Conservation (phyloP, 2,113 vertebrate genomes). For the Ancistrus triradiatus region DNA sequence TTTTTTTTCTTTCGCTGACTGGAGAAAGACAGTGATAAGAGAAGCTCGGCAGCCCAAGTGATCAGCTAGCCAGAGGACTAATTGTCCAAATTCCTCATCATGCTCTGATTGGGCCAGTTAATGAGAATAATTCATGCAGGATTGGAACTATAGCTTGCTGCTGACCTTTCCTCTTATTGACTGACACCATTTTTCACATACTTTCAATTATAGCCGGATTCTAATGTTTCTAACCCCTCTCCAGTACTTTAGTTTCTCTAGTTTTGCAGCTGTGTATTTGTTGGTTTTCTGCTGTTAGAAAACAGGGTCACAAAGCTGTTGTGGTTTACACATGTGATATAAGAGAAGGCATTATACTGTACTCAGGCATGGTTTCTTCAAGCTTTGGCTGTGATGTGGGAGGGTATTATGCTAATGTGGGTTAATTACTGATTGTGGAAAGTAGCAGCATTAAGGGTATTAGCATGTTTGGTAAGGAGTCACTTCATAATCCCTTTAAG, state of each 20-base stretch:
- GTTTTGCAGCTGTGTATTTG: no score
- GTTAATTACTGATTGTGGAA: slow-evolving; percentile 62
- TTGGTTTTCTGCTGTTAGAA: no score
- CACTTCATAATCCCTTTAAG: slow-evolving; percentile 68
- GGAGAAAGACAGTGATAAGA: slow-evolving; percentile 73
- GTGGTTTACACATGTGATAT: slow-evolving; percentile 1
- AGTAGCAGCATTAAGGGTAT: slow-evolving; percentile 58
- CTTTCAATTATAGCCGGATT: slow-evolving; percentile 83
- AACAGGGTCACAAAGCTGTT: no score
- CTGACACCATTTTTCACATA: slow-evolving; percentile 98
- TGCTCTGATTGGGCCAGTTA: slow-evolving; percentile 86
- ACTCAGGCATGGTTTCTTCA: neutral
- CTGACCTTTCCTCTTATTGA: slow-evolving; percentile 96
- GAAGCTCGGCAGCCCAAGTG: slow-evolving; percentile 58
- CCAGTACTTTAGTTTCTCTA: slow-evolving; percentile 9
- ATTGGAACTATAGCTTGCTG: slow-evolving; percentile 81
- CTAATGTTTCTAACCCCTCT: slow-evolving; percentile 30
- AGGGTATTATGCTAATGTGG: slow-evolving; percentile 58
- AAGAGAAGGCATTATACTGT: neutral
- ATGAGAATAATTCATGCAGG: slow-evolving; percentile 85
- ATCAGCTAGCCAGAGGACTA: slow-evolving; percentile 81
- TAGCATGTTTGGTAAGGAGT: slow-evolving; percentile 59
- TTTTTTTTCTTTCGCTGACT: neutral
- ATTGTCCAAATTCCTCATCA: slow-evolving; percentile 80
- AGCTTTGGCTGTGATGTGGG: slow-evolving; percentile 54